A percentile compares a stretch with the other conserved stretches of the same genome.
phyloP scores from a whole-genome alignment of 2,113 vertebrate genomes.

The Macheiramphus alcinus region DNA sequence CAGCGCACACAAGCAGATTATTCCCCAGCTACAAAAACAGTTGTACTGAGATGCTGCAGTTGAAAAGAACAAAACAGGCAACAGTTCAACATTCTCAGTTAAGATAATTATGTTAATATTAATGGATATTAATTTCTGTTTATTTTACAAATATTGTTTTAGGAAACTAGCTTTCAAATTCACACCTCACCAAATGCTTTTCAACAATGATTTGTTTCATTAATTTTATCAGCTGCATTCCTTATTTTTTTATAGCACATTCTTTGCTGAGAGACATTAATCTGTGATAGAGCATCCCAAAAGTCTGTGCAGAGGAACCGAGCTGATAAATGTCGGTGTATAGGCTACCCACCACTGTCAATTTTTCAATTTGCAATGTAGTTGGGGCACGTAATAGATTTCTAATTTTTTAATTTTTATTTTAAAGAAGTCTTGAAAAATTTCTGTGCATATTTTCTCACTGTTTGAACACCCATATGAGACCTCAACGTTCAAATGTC shows the following conservation, averaged over 20 bases:
- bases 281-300: not conserved
- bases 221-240: constrained; percentile 43
- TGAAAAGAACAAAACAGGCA: constrained; percentile 63
- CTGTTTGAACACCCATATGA: not conserved
- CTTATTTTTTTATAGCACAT: not conserved
- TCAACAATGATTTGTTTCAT: constrained; percentile 54
- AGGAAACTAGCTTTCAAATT: constrained; percentile 43
- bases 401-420: not conserved
- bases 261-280: constrained; percentile 29
- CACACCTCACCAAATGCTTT: constrained; percentile 62
- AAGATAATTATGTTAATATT: constrained; percentile 58
- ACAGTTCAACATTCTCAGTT: constrained; percentile 41
- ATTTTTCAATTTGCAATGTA: not conserved
- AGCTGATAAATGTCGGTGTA: not conserved
- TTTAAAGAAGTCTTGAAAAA: not conserved
- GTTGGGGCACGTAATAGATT: not conserved
- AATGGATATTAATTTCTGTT: constrained; percentile 61
- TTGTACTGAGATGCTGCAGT: not conserved
- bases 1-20: constrained; percentile 31
- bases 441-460: constrained; percentile 1
- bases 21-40: constrained; percentile 29
- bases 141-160: constrained; percentile 54
- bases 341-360: not conserved
- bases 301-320: not conserved
- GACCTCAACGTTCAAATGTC: not conserved